A percentile compares a stretch with the other conserved stretches of the same genome.
phyloP scores from a whole-genome alignment of 2,113 vertebrate genomes.

The Ariopsis seemanni region DNA sequence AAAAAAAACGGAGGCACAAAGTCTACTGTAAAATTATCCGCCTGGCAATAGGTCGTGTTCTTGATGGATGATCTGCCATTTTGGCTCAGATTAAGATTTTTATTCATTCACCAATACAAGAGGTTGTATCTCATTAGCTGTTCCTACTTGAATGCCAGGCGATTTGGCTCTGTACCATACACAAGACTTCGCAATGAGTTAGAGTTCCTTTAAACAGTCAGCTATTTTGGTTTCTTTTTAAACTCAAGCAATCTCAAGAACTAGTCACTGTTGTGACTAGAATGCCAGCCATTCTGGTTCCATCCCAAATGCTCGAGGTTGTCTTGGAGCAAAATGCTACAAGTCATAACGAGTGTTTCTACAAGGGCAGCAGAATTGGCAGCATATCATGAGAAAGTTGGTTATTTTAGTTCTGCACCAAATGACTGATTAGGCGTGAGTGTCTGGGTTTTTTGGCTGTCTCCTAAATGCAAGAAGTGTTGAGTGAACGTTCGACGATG shows the following conservation, averaged over 20 bases:
- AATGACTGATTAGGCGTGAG: too few species aligned
- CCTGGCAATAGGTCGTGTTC: not conserved
- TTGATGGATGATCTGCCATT: not conserved
- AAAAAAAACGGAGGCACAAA: fast-evolving
- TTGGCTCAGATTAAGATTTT: not conserved
- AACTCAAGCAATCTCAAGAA: not conserved
- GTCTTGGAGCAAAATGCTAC: too few species aligned
- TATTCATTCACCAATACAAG: not conserved
- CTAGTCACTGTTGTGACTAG: too few species aligned
- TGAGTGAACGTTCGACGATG: too few species aligned
- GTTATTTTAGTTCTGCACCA: too few species aligned
- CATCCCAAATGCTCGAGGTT: not conserved
- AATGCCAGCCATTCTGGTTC: not conserved
- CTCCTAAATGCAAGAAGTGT: too few species aligned
- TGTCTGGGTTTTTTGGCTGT: too few species aligned
- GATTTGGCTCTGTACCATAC: not conserved
- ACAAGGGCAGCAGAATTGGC: too few species aligned
- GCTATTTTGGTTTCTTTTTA: not conserved
- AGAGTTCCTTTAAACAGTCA: not conserved
- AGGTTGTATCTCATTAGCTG: not conserved
- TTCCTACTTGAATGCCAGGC: not conserved
- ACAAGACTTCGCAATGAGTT: not conserved
- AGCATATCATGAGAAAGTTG: too few species aligned
- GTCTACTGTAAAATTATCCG: not conserved
- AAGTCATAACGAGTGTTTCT: too few species aligned